Percentiles rank a stretch among this genome's conserved stretches.
phyloP scores from a whole-genome alignment of 2,113 vertebrate species.

The Nerophis lumbriciformis region DNA sequence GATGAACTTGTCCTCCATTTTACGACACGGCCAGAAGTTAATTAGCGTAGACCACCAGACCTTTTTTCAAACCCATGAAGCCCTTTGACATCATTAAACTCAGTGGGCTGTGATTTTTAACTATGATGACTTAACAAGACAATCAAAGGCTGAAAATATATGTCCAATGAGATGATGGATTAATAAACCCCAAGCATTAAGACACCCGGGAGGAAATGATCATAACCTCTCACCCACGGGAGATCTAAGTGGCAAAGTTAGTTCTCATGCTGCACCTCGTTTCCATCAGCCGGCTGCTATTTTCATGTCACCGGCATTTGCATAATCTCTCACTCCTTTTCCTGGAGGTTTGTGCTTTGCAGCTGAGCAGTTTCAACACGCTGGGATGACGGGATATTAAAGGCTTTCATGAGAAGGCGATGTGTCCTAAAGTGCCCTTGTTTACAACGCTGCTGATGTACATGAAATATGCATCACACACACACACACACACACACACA shows the following conservation, averaged over 20 bases:
- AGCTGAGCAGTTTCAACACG: background rate
- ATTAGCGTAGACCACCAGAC: background rate
- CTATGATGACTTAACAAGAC: background rate
- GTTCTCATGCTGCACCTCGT: constrained; percentile 9
- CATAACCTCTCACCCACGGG: constrained; percentile 5
- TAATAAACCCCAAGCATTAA: constrained; percentile 26
- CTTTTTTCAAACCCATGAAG: constrained; percentile 1
- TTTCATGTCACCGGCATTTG: constrained; percentile 6
- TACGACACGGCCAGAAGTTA: background rate
- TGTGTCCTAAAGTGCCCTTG: background rate
- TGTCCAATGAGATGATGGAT: background rate
- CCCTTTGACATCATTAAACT: background rate
- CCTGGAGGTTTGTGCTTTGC: background rate
- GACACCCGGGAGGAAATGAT: constrained; percentile 6
- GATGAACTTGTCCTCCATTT: background rate
- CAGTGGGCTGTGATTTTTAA: background rate
- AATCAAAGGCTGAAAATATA: background rate
- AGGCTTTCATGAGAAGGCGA: background rate
- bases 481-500: too few species aligned
- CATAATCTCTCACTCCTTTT: constrained; percentile 7
- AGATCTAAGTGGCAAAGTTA: constrained; percentile 11
- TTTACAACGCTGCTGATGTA: background rate
- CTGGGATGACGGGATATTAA: background rate
- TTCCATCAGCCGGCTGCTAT: constrained; percentile 11
- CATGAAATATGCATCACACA: background rate